phyloP scores from a whole-genome alignment of 2,113 vertebrate species.

The Cervus canadensis region DNA sequence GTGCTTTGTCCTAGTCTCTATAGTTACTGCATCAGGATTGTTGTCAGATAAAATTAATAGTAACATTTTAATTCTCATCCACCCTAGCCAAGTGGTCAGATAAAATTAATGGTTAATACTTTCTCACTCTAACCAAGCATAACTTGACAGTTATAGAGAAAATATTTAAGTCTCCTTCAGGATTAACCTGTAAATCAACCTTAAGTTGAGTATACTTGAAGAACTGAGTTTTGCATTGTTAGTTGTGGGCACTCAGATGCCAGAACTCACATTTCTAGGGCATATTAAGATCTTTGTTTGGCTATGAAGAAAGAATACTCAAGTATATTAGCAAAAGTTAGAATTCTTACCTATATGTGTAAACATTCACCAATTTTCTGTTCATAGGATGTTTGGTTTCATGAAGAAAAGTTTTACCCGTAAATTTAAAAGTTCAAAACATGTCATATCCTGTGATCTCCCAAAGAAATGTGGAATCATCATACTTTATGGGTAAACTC shows the following conservation, averaged over 20 bases:
- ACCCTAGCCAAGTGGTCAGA: neutral
- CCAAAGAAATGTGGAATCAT: neutral
- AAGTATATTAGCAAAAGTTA: neutral
- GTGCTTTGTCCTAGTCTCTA: neutral
- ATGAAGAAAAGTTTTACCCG: neutral
- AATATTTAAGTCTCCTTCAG: neutral
- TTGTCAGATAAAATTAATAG: neutral
- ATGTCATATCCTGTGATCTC: neutral
- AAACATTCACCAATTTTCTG: neutral
- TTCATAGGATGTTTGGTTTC: neutral
- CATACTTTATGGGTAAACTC: neutral
- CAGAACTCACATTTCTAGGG: neutral
- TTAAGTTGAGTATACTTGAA: neutral
- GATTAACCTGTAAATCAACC: neutral
- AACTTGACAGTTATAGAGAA: neutral
- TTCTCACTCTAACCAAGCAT: neutral
- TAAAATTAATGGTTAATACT: neutral
- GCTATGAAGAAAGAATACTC: neutral
- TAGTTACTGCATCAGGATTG: neutral
- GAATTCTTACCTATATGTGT: neutral
- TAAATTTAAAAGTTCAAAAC: neutral
- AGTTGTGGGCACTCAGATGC: neutral
- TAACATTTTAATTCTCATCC: neutral
- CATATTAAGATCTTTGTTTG: neutral
- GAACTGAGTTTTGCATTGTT: neutral